Conservation (phyloP, 2,888 invertebrate species). For the Lasioglossum marginatum region DNA sequence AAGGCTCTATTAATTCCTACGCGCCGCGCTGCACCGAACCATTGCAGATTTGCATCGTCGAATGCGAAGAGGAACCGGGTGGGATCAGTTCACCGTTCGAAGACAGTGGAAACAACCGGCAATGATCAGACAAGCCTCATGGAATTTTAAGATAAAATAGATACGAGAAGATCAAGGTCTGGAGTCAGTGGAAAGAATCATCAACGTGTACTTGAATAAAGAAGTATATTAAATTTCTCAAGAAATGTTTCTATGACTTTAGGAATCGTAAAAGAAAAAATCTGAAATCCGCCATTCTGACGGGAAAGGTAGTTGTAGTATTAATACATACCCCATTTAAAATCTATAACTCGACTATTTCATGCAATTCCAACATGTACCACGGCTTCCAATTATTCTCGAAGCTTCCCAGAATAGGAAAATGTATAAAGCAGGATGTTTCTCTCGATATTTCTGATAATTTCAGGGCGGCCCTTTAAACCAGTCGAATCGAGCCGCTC, state of each 20-base stretch:
- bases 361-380: not conserved
- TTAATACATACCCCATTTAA: not conserved
- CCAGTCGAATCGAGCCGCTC: not conserved
- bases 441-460: not conserved
- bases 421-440: not conserved
- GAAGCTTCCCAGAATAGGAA: not conserved
- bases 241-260: not conserved
- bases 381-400: not conserved
- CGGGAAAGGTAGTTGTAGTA: too few species aligned
- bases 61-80: not conserved
- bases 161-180: not conserved
- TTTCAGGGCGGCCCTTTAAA: not conserved
- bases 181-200: too few species aligned
- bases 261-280: not conserved
- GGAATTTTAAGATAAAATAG: not conserved
- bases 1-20: constrained; percentile 13
- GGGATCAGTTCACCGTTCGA: not conserved
- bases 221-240: too few species aligned
- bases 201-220: too few species aligned
- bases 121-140: not conserved
- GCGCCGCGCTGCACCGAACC: not conserved
- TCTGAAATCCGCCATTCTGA: too few species aligned
- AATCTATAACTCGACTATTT: not conserved
- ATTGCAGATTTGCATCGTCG: not conserved
- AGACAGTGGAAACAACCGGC: not conserved